These are phyloP conservation scores for Iphiclides podalirius DNA, from an alignment of 2,888 invertebrate genomes.

Conservation along the genomic window DNA sequence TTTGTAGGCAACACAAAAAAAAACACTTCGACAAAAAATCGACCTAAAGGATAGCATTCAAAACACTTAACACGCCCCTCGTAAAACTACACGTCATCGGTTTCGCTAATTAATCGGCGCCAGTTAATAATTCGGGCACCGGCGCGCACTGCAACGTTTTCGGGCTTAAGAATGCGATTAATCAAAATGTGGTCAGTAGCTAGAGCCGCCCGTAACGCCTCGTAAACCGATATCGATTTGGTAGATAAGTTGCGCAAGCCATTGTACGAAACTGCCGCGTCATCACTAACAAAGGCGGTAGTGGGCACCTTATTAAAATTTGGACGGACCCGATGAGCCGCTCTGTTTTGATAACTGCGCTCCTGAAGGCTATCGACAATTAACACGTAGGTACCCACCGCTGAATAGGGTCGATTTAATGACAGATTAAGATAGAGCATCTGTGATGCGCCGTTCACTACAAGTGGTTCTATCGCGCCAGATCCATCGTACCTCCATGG, in stretches of 20 bases:
- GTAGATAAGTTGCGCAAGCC: conserved; percentile 77
- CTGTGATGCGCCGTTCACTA: conserved; percentile 7
- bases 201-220: conserved; percentile 72
- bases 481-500: background rate
- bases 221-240: conserved; percentile 79
- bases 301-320: conserved; percentile 80
- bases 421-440: conserved; percentile 40
- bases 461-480: conserved; percentile 1
- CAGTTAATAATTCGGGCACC: conserved; percentile 59
- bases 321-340: conserved; percentile 70
- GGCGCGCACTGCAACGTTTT: conserved; percentile 46
- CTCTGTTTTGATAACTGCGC: conserved; percentile 75
- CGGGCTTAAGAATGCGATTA: conserved; percentile 70
- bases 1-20: background rate
- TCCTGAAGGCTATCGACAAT: conserved; percentile 52
- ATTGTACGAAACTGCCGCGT: conserved; percentile 72
- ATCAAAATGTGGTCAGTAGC: conserved; percentile 79
- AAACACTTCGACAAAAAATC: conserved; percentile 34
- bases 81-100: conserved; percentile 58
- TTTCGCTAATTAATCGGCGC: conserved; percentile 76
- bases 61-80: conserved; percentile 56
- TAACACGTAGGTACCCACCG: conserved; percentile 41
- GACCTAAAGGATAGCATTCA: conserved; percentile 45
- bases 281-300: conserved; percentile 74
- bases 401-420: conserved; percentile 53